phyloP scores from a whole-genome alignment of 2,797 vertebrate genomes.

The Adelosebastes latens region DNA sequence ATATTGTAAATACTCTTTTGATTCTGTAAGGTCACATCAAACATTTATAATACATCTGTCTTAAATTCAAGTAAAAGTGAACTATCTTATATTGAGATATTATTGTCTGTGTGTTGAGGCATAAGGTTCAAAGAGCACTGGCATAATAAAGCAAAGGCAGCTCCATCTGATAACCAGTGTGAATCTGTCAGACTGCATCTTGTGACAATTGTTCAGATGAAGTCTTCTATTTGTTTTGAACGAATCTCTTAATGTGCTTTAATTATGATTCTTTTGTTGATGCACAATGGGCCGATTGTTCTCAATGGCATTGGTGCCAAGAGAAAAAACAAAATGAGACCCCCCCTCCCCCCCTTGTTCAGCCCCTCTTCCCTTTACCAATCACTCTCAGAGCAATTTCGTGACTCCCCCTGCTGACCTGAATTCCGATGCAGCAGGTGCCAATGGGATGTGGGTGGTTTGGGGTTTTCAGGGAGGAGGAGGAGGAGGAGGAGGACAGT shows the following conservation, averaged over 20 bases:
- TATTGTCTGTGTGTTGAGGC: neutral
- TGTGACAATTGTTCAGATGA: conserved; percentile 57
- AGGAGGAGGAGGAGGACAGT: conserved; percentile 15
- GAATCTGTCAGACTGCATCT: conserved; percentile 57
- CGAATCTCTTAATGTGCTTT: conserved; percentile 67
- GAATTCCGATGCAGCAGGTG: conserved; percentile 74
- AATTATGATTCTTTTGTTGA: conserved; percentile 73
- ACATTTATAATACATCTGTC: neutral
- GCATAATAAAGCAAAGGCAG: conserved; percentile 16
- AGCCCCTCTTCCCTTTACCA: conserved; percentile 55
- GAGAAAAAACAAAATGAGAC: conserved; percentile 41
- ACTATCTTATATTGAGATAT: neutral
- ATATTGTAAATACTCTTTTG: neutral
- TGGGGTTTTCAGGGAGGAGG: neutral
- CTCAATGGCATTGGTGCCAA: conserved; percentile 63
- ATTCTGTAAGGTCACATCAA: neutral
- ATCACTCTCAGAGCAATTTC: conserved; percentile 54
- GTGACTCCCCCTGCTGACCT: conserved; percentile 77
- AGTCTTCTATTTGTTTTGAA: conserved; percentile 69
- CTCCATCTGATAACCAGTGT: conserved; percentile 34
- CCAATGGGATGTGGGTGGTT: conserved; percentile 73
- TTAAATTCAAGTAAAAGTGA: neutral
- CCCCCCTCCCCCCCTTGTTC: neutral
- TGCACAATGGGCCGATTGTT: conserved; percentile 73
- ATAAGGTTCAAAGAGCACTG: conserved; percentile 6